Evolutionary conservation across 1,140 invertebrate species (phyloP).

Genomic region (Galleria mellonella): DNA sequence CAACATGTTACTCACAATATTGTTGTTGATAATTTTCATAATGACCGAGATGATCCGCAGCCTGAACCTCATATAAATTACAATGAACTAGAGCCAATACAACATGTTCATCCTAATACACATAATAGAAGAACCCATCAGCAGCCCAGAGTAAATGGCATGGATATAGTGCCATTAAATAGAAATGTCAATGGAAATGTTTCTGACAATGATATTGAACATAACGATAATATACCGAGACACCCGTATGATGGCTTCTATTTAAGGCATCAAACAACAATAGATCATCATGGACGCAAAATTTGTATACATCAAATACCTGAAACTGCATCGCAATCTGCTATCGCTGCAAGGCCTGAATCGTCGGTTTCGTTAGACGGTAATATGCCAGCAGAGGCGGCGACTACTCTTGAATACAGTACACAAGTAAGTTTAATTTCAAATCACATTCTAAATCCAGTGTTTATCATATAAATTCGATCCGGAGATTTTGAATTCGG

Average conservation of each 20-base stretch:
- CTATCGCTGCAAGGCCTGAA: slow-evolving; percentile 28
- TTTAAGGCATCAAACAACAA: slow-evolving; percentile 53
- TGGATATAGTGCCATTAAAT: slow-evolving; percentile 1
- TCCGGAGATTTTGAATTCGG: no score
- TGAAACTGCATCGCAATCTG: slow-evolving; percentile 32
- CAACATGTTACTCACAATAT: slow-evolving; percentile 8
- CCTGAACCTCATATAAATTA: not conserved
- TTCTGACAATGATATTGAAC: slow-evolving; percentile 28
- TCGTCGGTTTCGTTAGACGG: slow-evolving; percentile 9
- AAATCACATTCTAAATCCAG: no score
- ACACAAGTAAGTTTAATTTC: slow-evolving; percentile 48
- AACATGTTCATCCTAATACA: slow-evolving; percentile 26
- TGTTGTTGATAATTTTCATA: slow-evolving; percentile 1
- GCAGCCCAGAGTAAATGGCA: slow-evolving; percentile 4
- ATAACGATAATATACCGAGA: slow-evolving; percentile 55
- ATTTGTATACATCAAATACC: slow-evolving; percentile 64
- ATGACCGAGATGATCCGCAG: not conserved
- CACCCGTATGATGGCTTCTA: slow-evolving; percentile 72
- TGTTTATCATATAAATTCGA: no score
- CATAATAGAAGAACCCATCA: slow-evolving; percentile 22
- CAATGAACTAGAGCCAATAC: slow-evolving; percentile 11
- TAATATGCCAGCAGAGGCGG: slow-evolving; percentile 2
- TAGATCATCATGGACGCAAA: slow-evolving; percentile 58
- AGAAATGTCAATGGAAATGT: slow-evolving; percentile 31
- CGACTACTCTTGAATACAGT: slow-evolving; percentile 12